Conservation (phyloP, 2,888 invertebrate species). For the Andrena chrysosceles region DNA sequence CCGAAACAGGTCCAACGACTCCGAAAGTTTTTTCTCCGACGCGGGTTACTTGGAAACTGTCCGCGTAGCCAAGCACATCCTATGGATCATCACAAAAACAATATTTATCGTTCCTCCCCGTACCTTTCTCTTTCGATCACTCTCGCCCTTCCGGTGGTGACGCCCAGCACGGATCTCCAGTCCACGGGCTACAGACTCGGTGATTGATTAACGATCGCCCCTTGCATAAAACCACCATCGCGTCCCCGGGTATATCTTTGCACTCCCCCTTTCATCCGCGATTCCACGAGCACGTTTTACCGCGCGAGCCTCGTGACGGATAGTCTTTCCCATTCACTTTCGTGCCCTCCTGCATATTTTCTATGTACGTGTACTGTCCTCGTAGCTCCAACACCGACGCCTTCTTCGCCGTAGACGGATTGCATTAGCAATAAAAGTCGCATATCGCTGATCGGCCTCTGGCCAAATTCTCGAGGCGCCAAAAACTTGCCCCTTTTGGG, state of each 20-base stretch:
- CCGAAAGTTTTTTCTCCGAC: conserved; percentile 66
- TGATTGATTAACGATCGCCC: conserved; percentile 82
- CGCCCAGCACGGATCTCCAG: conserved; percentile 57
- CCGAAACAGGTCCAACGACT: conserved; percentile 48
- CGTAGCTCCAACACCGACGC: conserved; percentile 21
- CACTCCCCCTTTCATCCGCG: conserved; percentile 25
- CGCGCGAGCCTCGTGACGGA: conserved; percentile 61
- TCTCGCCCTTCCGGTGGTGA: conserved; percentile 65
- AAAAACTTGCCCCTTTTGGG: conserved; percentile 72
- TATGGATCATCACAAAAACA: conserved; percentile 75
- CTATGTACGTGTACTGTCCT: conserved; percentile 28
- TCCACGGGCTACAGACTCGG: conserved; percentile 53
- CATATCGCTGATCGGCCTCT: conserved; percentile 54
- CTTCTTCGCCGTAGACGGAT: conserved; percentile 58
- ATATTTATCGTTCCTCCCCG: conserved; percentile 78
- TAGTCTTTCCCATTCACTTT: conserved; percentile 55
- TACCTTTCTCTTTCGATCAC: conserved; percentile 65
- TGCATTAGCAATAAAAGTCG: conserved; percentile 78
- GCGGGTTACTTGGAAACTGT: conserved; percentile 77
- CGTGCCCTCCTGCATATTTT: conserved; percentile 48
- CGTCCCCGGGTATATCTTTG: conserved; percentile 53
- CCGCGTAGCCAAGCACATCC: conserved; percentile 61
- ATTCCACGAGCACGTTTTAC: conserved; percentile 57
- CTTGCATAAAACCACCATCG: conserved; percentile 79
- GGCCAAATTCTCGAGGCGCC: conserved; percentile 71